A percentile compares a stretch with the other conserved stretches of the same genome.
phyloP scores from a whole-genome alignment of 2,888 invertebrate species.

The Nebria brevicollis region DNA sequence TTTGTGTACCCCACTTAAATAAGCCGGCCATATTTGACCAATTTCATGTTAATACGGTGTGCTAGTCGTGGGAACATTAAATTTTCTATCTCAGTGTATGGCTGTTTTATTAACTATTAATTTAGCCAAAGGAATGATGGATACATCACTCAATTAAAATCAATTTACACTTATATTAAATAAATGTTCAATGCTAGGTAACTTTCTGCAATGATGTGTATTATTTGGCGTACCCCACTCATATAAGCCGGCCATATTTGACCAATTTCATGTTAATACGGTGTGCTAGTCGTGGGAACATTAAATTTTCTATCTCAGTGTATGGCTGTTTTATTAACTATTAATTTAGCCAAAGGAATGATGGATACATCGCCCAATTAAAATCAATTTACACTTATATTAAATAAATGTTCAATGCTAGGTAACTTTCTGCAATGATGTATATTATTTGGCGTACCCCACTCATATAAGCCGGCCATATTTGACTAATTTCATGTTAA shows the following conservation, averaged over 20 bases:
- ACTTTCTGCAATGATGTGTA: too few relatives aligned
- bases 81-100: conserved; percentile 37
- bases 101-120: conserved; percentile 10
- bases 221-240: conserved; percentile 42
- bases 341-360: conserved; percentile 40
- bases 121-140: conserved; percentile 43
- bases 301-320: conserved; percentile 34
- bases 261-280: conserved; percentile 23
- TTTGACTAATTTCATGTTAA: conserved; percentile 27
- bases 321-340: conserved; percentile 28
- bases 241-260: conserved; percentile 48
- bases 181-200: too few relatives aligned
- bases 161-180: too few relatives aligned
- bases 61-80: conserved; percentile 48
- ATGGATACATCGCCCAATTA: conserved; percentile 22
- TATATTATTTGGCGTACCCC: conserved; percentile 37
- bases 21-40: conserved; percentile 47
- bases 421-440: too few relatives aligned
- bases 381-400: too few relatives aligned
- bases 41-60: conserved; percentile 34
- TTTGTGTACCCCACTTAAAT: conserved; percentile 47
- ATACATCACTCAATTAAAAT: conserved; percentile 12
- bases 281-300: conserved; percentile 48
- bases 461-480: conserved; percentile 48
- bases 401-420: too few relatives aligned